Conservation (phyloP, 2,888 invertebrate genomes). For the Aelia acuminata region DNA sequence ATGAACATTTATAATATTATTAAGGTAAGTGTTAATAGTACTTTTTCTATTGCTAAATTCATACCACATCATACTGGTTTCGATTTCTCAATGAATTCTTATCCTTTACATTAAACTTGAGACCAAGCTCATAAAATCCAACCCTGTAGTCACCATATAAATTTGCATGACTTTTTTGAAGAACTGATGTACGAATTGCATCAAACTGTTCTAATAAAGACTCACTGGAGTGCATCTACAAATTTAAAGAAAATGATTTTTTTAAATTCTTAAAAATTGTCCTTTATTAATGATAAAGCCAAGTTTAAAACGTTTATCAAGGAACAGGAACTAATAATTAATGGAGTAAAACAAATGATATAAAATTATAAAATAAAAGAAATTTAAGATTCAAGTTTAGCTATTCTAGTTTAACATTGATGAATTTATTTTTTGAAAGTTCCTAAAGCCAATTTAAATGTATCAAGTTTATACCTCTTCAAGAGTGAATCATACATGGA, state of each 20-base stretch:
- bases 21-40: background rate
- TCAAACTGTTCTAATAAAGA: conserved; percentile 62
- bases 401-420: background rate
- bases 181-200: conserved; percentile 54
- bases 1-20: background rate
- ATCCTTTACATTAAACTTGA: background rate
- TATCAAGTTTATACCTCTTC: background rate
- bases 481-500: too few relatives aligned
- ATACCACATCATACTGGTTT: background rate
- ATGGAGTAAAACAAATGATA: background rate
- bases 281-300: background rate
- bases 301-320: background rate
- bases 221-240: conserved; percentile 54
- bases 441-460: background rate
- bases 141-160: conserved; percentile 63
- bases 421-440: background rate
- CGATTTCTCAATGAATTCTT: background rate
- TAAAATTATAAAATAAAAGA: background rate
- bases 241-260: background rate
- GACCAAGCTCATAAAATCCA: conserved; percentile 54
- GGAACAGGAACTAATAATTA: background rate
- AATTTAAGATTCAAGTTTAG: background rate
- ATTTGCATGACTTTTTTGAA: conserved; percentile 62
- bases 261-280: background rate
- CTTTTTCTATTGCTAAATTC: background rate